A percentile compares a stretch with the other conserved stretches of the same genome.
Evolutionary conservation across 2,888 invertebrate genomes (phyloP).

Genomic region (Pyrochroa serraticornis): DNA sequence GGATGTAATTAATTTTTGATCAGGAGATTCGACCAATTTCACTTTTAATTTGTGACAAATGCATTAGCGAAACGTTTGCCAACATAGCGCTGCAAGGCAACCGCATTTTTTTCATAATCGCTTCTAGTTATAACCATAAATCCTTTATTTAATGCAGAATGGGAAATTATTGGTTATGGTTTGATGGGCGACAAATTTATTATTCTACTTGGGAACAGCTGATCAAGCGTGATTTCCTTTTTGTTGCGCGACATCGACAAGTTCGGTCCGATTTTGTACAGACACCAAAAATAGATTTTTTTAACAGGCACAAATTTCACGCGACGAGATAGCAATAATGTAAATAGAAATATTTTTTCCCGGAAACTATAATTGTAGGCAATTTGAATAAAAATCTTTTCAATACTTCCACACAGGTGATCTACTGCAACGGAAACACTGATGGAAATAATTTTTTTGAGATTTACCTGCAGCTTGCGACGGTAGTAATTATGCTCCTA

Average conservation of each 20-base stretch:
- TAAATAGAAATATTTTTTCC: too few relatives aligned
- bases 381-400: too few relatives aligned
- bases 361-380: too few relatives aligned
- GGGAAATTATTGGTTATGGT: slow-evolving; percentile 28
- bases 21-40: slow-evolving; percentile 30
- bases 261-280: slow-evolving; percentile 7
- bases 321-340: background rate
- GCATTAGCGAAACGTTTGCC: slow-evolving; percentile 20
- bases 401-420: too few relatives aligned
- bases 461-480: too few relatives aligned
- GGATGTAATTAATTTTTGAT: slow-evolving; percentile 25
- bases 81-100: slow-evolving; percentile 22
- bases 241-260: slow-evolving; percentile 16
- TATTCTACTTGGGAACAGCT: slow-evolving; percentile 21
- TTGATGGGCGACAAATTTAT: slow-evolving; percentile 25
- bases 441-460: too few relatives aligned
- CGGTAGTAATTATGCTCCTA: too few relatives aligned
- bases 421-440: too few relatives aligned
- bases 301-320: slow-evolving; percentile 11
- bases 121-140: slow-evolving; percentile 42
- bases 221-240: slow-evolving; percentile 29
- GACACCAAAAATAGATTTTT: slow-evolving; percentile 11
- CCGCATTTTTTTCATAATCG: slow-evolving; percentile 32
- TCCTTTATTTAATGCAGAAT: slow-evolving; percentile 33
- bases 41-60: slow-evolving; percentile 30